Base-by-base conservation (phyloP, 2,797 vertebrate species). In the Thamnophis elegans region DNA sequence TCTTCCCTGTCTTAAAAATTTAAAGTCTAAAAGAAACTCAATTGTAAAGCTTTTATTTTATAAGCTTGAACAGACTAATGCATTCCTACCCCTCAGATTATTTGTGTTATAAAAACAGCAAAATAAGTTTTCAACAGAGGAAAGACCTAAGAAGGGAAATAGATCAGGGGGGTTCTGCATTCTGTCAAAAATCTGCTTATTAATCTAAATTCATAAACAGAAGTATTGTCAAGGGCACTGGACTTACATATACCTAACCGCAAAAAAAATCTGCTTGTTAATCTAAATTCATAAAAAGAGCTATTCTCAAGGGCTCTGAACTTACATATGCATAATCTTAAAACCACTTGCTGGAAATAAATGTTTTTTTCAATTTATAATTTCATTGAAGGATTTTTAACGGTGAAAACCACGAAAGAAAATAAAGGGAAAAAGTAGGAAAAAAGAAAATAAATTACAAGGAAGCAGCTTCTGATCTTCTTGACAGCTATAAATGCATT, bases 11-110 rank as follows among this genome's bases (percentile, higher is more conserved):
- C 13, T 51, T 54, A 89, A 93, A 87, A 92, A 91, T 36, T 8
- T 87, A 91, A 90, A 89, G 32, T 18, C 36, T 51, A 87, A 87
- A 87, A 90, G 9, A 8, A 56, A 90, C 47, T 58, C 55, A 54
- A 78, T 60, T n/a, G 62, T 86, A 92, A 92, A 87, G 36, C 59
- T 90, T 36, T n/a, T n/a, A 58, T 88, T 90, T 92, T 87, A 73
- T 53, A 90, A 53, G 54, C 82, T 73, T 87, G 11, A 90, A 42
- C n/a, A n/a, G 14, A 59, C 47, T 51, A 93, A 92, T 59, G 58
- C 18, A 82, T 87, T 87, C 89, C 55, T 25, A 60, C 55, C 55
- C 5, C 26, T 82, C 65, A 7, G 65, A 56, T 82, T 82, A 47
- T 73, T 93, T 87, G 28, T 32, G 14, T 93, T 93, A 90, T 7